Conservation (phyloP, 2,797 vertebrate species). For the Iguana delicatissima region DNA sequence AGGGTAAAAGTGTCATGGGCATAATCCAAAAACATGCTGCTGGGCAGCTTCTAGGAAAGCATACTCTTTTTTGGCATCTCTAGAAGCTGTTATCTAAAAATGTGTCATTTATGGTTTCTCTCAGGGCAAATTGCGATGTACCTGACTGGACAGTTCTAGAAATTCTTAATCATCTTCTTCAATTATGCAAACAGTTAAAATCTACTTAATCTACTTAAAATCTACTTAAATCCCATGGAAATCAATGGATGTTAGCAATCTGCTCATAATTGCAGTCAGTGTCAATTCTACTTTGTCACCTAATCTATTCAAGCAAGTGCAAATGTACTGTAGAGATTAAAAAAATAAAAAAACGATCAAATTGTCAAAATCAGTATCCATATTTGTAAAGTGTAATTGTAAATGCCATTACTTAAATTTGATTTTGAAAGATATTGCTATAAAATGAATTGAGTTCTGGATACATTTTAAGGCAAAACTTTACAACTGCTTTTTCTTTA, state of each 20-base stretch:
- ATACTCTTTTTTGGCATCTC: slow-evolving; percentile 1
- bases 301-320: not conserved
- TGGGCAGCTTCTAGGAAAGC: not conserved
- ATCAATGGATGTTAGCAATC: not conserved
- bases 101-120: not conserved
- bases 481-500: not conserved
- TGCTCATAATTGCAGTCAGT: not conserved
- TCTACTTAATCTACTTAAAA: not conserved
- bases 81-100: slow-evolving; percentile 1
- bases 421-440: not conserved
- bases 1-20: not conserved
- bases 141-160: not conserved
- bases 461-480: not conserved
- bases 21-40: not conserved
- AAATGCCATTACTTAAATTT: not conserved
- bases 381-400: not conserved
- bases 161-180: not conserved
- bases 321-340: slow-evolving; percentile 1
- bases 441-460: not conserved
- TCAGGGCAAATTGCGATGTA: not conserved
- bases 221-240: not conserved
- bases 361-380: not conserved
- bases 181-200: not conserved
- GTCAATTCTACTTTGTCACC: not conserved
- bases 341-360: not conserved